phyloP scores from a whole-genome alignment of 2,888 invertebrate genomes.

The Maniola hyperantus region DNA sequence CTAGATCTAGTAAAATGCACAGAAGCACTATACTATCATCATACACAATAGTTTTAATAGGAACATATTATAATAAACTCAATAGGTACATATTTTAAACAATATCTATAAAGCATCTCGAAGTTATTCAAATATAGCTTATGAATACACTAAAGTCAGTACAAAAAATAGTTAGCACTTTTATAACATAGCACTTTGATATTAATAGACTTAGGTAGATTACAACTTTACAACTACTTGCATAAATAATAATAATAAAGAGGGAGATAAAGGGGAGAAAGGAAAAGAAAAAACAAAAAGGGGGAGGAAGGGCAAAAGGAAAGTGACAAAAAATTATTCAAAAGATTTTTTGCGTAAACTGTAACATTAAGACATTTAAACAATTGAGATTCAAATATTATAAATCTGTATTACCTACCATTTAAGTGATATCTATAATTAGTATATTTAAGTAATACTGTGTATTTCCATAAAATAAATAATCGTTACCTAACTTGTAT shows the following conservation, averaged over 20 bases:
- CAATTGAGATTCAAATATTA: no score
- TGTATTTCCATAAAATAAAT: no score
- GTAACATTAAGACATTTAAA: no score
- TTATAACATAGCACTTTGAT: not conserved
- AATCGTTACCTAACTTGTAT: not conserved
- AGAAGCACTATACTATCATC: slow-evolving; percentile 41
- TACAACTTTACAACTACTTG: not conserved
- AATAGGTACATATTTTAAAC: not conserved
- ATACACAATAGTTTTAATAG: slow-evolving; percentile 10
- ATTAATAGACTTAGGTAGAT: not conserved
- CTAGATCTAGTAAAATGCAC: slow-evolving; percentile 36
- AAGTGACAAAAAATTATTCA: not conserved
- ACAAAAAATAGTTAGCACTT: slow-evolving; percentile 3
- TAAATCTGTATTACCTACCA: no score
- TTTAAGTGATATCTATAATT: no score
- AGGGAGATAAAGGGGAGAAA: no score
- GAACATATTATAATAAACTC: not conserved
- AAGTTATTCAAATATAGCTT: not conserved
- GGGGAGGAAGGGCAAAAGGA: not conserved
- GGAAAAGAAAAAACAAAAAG: not conserved
- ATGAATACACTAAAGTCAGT: not conserved
- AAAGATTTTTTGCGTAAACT: not conserved
- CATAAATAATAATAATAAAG: not conserved
- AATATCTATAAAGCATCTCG: not conserved
- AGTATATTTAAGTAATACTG: no score